Evolutionary conservation across 2,113 vertebrate species (phyloP).

Genomic region (Gallinago media): DNA sequence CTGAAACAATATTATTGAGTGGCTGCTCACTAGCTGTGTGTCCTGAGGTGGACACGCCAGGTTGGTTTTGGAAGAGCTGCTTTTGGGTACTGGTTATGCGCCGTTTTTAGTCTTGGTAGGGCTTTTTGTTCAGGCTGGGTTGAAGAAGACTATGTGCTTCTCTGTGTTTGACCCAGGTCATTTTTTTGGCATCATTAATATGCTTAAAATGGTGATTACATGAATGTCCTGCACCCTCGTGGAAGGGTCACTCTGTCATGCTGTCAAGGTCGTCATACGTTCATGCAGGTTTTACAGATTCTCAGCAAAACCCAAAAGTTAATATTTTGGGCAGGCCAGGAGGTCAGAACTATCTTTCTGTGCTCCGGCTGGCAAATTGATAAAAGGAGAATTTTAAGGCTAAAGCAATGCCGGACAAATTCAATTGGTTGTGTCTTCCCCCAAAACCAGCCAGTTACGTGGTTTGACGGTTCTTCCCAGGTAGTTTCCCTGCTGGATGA

Average conservation of each 20-base stretch:
- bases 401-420: not conserved
- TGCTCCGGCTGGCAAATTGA: not conserved
- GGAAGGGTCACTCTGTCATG: not conserved
- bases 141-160: not conserved
- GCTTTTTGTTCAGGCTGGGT: not conserved
- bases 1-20: accelerated
- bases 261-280: not conserved
- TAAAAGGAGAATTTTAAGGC: not conserved
- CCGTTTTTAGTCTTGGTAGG: not conserved
- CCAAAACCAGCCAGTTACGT: not conserved
- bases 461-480: not conserved
- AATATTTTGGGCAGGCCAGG: not conserved
- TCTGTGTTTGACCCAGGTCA: not conserved
- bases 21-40: not conserved
- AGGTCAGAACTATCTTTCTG: not conserved
- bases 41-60: accelerated
- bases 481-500: not conserved
- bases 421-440: not conserved
- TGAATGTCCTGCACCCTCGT: not conserved
- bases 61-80: not conserved
- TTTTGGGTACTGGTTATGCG: not conserved
- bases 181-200: not conserved
- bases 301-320: not conserved
- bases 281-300: not conserved
- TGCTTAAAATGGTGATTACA: not conserved